Base-by-base conservation (phyloP, 2,113 vertebrate genomes). In the Prochilodus magdalenae region DNA sequence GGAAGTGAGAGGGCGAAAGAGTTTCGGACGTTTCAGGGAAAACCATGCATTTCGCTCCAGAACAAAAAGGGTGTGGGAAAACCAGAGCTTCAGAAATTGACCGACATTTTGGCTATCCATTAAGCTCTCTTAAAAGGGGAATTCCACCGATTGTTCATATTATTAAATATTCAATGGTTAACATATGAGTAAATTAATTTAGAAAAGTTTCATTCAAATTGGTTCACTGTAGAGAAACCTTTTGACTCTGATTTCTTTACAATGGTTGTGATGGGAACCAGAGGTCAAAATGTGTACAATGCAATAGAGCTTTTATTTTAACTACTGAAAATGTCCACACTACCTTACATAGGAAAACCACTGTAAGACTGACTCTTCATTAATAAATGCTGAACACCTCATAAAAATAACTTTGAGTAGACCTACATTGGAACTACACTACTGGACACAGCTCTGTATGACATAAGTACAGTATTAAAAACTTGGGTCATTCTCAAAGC, bases 61-160 rank as follows among this genome's bases (percentile, higher is more conserved):
- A 29, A 57, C 60, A 26, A 75, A 29, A n/a, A n/a, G n/a, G n/a
- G 72, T 29, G 40, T 33, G 14, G 47, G 24, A 73, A 77, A 86
- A 72, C 51, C 53, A 80, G 71, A 81, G 77, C 80, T 73, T 77
- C 81, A 82, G 82, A 84, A 67, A 77, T 53, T 29, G 24, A 67
- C 10, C 1, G 18, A 22, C 30, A 36, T 29, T 2, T 5, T 7
- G 4, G 10, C 51, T 22, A 33, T 55, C 10, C 18, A 16, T 55
- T 30, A 30, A 30, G 13, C 27, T 29, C 3, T 53, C 1, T 20
- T 20, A n/a, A 55, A 55, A 14, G 1, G 13, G 5, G 53, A 16
- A 55, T 16, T 22, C 47, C 18, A 76, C 16, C 36, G 36, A 7
- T 36, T 44, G 8, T 44, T 44, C 8, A 44, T 8, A 44, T 11